Conservation (phyloP, 2,113 vertebrate genomes). For the Halichoerus grypus region DNA sequence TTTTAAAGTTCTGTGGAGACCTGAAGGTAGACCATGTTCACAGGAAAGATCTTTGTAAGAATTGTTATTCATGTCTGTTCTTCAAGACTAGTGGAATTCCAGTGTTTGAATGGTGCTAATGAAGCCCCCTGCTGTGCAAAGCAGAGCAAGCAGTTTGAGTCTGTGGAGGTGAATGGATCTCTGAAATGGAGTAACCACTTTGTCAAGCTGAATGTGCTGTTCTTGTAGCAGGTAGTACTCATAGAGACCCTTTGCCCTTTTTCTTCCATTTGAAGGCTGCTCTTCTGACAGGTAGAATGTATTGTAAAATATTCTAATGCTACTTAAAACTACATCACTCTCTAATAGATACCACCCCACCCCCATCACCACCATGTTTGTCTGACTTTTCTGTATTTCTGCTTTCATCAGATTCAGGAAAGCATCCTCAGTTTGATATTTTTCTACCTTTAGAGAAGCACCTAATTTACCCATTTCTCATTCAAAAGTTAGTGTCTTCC, state of each 20-base stretch:
- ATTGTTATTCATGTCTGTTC: background rate
- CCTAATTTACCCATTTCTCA: background rate
- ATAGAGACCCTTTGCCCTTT: background rate
- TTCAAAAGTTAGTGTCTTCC: background rate
- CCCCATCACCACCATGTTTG: background rate
- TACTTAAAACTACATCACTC: background rate
- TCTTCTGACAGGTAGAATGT: background rate
- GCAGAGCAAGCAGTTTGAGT: constrained; percentile 44
- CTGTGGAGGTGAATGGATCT: constrained; percentile 35
- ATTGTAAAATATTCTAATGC: constrained; percentile 21
- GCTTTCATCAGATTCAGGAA: constrained; percentile 29
- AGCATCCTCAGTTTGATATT: background rate
- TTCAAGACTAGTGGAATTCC: background rate
- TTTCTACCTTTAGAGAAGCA: background rate
- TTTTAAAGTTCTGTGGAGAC: constrained; percentile 1
- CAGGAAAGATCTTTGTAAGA: constrained; percentile 17
- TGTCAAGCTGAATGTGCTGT: background rate
- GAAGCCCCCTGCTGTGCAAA: constrained; percentile 56
- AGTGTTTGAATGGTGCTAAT: constrained; percentile 56
- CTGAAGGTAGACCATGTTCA: constrained; percentile 43
- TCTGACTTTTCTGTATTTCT: background rate
- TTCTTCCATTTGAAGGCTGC: background rate
- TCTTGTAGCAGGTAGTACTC: background rate
- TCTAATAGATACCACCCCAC: background rate
- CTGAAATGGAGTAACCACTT: constrained; percentile 30